Evolutionary conservation across 1,140 invertebrate genomes (phyloP).

Genomic region (Formica exsecta): DNA sequence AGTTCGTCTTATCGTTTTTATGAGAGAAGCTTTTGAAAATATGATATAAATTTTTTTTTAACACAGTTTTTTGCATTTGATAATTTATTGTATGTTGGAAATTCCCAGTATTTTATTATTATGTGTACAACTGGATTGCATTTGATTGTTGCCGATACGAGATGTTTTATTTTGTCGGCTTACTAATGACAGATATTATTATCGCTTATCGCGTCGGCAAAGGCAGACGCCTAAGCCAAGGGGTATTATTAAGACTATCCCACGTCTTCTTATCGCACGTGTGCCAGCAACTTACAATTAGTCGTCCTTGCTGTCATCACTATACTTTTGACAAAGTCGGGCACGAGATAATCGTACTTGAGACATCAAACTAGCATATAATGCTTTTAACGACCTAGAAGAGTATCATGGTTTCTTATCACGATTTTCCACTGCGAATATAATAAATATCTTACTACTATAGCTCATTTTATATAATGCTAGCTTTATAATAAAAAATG

Average conservation of each 20-base stretch:
- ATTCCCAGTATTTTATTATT: constrained; percentile 2
- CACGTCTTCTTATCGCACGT: constrained; percentile 74
- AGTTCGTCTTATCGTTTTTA: background rate
- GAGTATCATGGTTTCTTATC: background rate
- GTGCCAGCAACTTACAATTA: constrained; percentile 27
- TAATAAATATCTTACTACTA: no score
- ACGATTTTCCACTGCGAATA: background rate
- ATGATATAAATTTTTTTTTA: background rate
- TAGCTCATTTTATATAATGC: background rate
- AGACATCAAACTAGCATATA: constrained; percentile 23
- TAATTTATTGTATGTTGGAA: background rate
- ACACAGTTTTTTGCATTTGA: constrained; percentile 1
- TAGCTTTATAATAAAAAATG: background rate
- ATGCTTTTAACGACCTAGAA: background rate
- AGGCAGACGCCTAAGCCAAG: constrained; percentile 68
- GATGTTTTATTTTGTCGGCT: constrained; percentile 75
- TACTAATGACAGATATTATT: constrained; percentile 80
- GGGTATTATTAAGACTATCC: constrained; percentile 69
- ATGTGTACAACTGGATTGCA: background rate
- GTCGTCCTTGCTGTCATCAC: background rate
- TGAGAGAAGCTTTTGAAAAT: background rate
- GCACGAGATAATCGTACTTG: constrained; percentile 23
- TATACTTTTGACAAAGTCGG: background rate
- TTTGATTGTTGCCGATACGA: background rate
- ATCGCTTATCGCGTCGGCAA: constrained; percentile 76